These are phyloP conservation scores for Orthochromis malagaraziensis DNA, from an alignment of 2,113 vertebrate genomes.

Conservation along the genomic window DNA sequence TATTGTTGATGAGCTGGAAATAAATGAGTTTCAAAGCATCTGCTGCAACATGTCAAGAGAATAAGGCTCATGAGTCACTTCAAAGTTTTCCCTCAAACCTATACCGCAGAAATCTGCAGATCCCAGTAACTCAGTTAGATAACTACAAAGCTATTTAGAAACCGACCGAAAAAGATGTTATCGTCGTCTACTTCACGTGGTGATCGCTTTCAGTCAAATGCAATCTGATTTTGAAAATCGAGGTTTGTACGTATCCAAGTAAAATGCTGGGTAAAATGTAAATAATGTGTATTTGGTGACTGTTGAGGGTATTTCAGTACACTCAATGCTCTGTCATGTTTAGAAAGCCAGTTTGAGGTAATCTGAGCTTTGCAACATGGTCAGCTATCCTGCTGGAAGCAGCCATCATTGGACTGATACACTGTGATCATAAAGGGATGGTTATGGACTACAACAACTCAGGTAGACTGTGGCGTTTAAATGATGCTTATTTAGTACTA, in stretches of 20 bases:
- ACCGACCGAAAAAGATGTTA: neutral
- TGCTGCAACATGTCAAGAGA: constrained; percentile 31
- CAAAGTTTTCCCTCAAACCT: neutral
- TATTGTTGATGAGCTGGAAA: neutral
- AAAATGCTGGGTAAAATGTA: neutral
- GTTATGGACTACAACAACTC: neutral
- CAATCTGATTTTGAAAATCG: neutral
- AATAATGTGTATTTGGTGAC: neutral
- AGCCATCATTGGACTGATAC: neutral
- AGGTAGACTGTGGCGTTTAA: rapidly evolving
- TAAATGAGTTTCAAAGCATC: neutral
- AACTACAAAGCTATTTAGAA: neutral
- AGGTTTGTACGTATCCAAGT: rapidly evolving
- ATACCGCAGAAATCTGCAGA: constrained; percentile 4
- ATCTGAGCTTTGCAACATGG: neutral
- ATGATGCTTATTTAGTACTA: neutral
- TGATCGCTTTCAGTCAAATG: neutral
- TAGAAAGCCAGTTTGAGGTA: neutral
- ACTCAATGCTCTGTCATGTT: neutral
- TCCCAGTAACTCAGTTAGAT: neutral
- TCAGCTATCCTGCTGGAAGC: neutral
- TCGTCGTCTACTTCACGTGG: neutral
- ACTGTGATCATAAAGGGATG: neutral
- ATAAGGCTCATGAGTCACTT: constrained; percentile 6
- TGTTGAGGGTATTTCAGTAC: neutral